Percentiles rank a stretch among this genome's conserved stretches.
Conservation (phyloP, 1,140 invertebrate species). For the Sinonovacula constricta region DNA sequence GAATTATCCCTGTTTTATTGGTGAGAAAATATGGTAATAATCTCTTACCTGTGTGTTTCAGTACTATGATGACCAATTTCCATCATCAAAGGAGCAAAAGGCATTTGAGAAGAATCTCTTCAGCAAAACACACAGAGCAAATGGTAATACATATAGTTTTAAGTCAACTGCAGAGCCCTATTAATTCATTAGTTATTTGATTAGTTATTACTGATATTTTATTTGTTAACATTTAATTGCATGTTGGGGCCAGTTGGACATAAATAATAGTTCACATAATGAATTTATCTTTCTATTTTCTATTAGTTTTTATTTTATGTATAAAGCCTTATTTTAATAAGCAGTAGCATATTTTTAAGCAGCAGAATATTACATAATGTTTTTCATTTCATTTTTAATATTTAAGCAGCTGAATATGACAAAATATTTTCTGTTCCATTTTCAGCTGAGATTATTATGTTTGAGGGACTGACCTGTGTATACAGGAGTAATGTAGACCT, state of each 20-base stretch:
- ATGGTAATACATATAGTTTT: no score
- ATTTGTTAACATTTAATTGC: no score
- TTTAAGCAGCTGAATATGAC: background rate
- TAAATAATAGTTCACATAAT: no score
- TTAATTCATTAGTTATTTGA: no score
- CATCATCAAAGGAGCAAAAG: constrained; percentile 96
- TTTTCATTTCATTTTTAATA: constrained; percentile 41
- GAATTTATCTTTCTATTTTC: no score
- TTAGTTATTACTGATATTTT: no score
- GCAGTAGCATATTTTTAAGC: background rate
- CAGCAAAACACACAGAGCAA: constrained; percentile 94
- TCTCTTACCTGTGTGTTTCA: constrained; percentile 68
- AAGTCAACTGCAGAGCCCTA: no score
- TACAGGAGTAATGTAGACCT: constrained; percentile 98
- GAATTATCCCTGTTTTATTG: no score
- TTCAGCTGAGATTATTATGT: constrained; percentile 98
- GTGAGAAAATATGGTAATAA: no score
- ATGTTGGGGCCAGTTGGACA: no score
- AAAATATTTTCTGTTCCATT: constrained; percentile 77
- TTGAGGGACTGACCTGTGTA: constrained; percentile 98
- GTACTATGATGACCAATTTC: constrained; percentile 96
- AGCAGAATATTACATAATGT: background rate
- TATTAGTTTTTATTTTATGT: background rate
- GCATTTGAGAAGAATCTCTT: constrained; percentile 99
- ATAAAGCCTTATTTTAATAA: background rate